Evolutionary conservation across 2,888 invertebrate species (phyloP).

Genomic region (Ferrisia virgata): DNA sequence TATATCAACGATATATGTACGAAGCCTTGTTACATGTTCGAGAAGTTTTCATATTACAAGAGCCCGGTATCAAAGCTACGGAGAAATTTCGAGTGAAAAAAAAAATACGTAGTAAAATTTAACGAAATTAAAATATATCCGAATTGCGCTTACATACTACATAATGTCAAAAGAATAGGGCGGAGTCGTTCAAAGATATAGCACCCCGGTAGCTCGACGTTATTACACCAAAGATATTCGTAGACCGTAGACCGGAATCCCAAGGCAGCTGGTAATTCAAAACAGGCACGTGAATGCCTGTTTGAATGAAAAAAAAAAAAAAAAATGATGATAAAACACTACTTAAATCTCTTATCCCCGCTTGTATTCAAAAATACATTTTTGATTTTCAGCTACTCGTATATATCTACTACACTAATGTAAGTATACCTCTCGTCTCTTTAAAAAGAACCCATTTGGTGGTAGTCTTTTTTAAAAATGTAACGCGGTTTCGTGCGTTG

Average conservation of each 20-base stretch:
- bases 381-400: conserved; percentile 1
- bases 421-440: not conserved
- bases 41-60: not conserved
- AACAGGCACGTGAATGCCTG: conserved; percentile 21
- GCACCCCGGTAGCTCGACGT: not conserved
- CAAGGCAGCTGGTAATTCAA: conserved; percentile 4
- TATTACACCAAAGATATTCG: not conserved
- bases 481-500: conserved; percentile 26
- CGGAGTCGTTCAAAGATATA: not conserved
- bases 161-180: not conserved
- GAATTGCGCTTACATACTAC: not conserved
- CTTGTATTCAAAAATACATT: conserved; percentile 5
- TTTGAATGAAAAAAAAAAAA: not conserved
- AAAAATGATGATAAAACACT: conserved; percentile 15
- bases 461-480: conserved; percentile 10
- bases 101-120: not conserved
- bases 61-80: not conserved
- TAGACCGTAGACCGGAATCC: not conserved
- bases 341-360: conserved; percentile 26
- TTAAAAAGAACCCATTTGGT: conserved; percentile 7
- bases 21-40: not conserved
- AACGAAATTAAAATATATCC: not conserved
- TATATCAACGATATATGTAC: too few species aligned
- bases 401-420: too few species aligned
- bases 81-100: not conserved